phyloP scores from a whole-genome alignment of 2,113 vertebrate genomes.

The Apodemus speciosus region DNA sequence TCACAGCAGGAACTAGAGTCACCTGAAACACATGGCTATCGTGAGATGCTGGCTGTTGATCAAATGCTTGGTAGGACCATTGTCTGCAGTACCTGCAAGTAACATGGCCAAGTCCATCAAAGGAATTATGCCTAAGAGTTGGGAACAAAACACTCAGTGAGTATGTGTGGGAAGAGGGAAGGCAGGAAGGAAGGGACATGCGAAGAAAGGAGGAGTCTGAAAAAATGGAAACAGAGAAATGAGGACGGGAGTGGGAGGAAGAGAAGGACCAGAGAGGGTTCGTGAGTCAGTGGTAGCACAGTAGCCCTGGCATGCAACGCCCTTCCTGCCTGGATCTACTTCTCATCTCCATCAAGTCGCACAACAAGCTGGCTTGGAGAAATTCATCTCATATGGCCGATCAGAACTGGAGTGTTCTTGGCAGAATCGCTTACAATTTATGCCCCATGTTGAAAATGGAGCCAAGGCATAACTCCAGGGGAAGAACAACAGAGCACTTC shows the following conservation, averaged over 20 bases:
- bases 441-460: constrained; percentile 65
- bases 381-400: constrained; percentile 23
- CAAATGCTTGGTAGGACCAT: not conserved
- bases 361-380: constrained; percentile 49
- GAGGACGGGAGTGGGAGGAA: not conserved
- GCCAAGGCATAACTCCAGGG: constrained; percentile 69
- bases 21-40: not conserved
- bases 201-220: not conserved
- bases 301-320: not conserved
- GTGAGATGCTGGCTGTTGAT: not conserved
- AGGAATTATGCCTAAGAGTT: not conserved
- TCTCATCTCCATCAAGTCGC: not conserved
- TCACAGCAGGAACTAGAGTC: not conserved
- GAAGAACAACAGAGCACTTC: constrained; percentile 70
- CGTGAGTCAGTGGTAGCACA: not conserved
- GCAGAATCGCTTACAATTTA: constrained; percentile 64
- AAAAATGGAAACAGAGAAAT: not conserved
- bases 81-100: not conserved
- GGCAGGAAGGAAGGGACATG: not conserved
- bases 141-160: not conserved
- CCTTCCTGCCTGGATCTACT: constrained; percentile 1
- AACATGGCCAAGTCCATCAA: not conserved
- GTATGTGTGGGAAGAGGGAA: not conserved
- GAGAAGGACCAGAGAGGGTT: not conserved
- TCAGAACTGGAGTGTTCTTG: constrained; percentile 63